phyloP scores from a whole-genome alignment of 2,113 vertebrate genomes.

The Apaloderma vittatum region DNA sequence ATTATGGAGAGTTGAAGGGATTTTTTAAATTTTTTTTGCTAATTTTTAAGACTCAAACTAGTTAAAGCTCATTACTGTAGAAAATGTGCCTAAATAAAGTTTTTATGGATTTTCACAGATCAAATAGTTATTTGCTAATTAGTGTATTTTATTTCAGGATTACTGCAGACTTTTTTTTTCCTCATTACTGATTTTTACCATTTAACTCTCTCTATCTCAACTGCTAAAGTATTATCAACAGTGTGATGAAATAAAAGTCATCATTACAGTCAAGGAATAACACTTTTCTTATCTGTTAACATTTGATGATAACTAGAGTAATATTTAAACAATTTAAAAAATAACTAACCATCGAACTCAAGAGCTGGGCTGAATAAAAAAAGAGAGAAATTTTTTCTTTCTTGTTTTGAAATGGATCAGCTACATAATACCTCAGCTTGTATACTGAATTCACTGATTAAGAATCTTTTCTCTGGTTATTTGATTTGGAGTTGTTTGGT shows the following conservation, averaged over 20 bases:
- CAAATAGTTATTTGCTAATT: background rate
- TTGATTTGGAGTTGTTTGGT: background rate
- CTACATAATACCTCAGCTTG: background rate
- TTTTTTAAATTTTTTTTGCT: accelerated
- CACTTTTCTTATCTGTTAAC: background rate
- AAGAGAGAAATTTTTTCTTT: background rate
- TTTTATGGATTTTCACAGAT: background rate
- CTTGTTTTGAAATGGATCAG: background rate
- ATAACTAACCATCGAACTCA: background rate
- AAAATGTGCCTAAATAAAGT: background rate
- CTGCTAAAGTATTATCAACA: background rate
- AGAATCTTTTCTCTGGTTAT: background rate
- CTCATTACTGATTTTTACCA: accelerated
- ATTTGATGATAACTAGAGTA: background rate
- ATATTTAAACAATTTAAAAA: background rate
- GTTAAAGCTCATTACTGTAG: background rate
- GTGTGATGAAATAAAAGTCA: background rate
- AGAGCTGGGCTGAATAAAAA: background rate
- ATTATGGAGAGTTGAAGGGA: background rate
- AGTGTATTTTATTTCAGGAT: background rate
- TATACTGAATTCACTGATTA: background rate
- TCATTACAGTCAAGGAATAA: background rate
- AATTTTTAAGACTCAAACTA: background rate
- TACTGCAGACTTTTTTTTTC: background rate
- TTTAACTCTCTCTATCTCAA: background rate